phyloP scores from a whole-genome alignment of 2,888 invertebrate species.

The Tipula confusa region DNA sequence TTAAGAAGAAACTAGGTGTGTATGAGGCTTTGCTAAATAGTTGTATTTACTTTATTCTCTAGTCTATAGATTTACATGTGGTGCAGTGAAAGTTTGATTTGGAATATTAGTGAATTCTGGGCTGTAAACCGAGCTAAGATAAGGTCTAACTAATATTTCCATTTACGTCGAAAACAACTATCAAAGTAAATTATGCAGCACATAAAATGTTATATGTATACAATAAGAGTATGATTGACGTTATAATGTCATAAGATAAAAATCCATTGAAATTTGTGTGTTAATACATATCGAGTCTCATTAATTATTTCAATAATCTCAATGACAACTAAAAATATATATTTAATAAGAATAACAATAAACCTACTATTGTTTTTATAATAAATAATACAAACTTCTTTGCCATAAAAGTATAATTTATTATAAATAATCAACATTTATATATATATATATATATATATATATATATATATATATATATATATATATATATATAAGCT shows the following conservation, averaged over 20 bases:
- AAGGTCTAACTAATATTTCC: background rate
- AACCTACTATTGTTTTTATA: slow-evolving; percentile 25
- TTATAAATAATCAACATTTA: background rate
- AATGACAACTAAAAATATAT: slow-evolving; percentile 25
- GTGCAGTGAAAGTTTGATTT: background rate
- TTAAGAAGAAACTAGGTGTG: background rate
- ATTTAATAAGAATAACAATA: background rate
- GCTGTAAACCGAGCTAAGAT: background rate
- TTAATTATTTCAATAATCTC: slow-evolving; percentile 20
- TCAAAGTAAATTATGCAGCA: background rate
- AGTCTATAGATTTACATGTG: background rate
- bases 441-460: background rate
- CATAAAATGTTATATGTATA: background rate
- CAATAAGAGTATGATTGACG: background rate
- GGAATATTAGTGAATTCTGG: background rate
- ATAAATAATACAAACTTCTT: background rate
- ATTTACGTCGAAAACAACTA: background rate
- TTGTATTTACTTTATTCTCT: background rate
- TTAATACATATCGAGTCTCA: background rate
- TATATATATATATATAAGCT: too few species aligned
- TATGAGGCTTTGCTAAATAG: background rate
- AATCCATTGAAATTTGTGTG: background rate
- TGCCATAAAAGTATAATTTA: background rate
- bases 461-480: too few species aligned
- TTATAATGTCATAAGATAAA: slow-evolving; percentile 12